phyloP scores from a whole-genome alignment of 2,797 vertebrate species.

The Helicolenus hilgendorfi region DNA sequence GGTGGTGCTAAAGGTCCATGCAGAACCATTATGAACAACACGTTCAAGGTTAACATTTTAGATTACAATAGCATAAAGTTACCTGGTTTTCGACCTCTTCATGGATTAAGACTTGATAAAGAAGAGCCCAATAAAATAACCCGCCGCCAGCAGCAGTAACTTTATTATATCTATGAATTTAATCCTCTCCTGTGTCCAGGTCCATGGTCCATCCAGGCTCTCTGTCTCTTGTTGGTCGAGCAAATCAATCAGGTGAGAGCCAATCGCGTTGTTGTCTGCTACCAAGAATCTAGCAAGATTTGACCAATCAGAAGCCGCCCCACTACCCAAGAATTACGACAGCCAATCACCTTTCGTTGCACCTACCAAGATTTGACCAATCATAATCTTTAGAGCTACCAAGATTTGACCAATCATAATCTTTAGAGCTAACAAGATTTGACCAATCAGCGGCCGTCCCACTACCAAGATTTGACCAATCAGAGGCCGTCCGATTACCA shows the following conservation, averaged over 20 bases:
- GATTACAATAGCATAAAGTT: conserved; percentile 23
- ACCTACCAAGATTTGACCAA: no score
- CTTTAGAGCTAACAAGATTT: no score
- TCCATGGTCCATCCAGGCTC: neutral
- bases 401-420: no score
- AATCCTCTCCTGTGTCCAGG: conserved; percentile 85
- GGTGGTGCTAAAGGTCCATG: conserved; percentile 3
- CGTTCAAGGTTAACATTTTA: neutral
- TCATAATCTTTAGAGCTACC: no score
- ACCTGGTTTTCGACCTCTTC: conserved; percentile 75
- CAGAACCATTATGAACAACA: neutral
- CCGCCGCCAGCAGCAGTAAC: conserved; percentile 79
- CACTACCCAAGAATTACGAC: no score
- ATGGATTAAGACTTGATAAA: conserved; percentile 63
- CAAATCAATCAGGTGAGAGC: no score
- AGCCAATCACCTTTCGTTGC: no score
- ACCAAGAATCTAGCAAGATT: no score
- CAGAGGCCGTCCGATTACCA: rapidly evolving
- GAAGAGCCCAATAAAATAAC: conserved; percentile 87
- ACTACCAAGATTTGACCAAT: no score
- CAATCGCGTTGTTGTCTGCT: no score
- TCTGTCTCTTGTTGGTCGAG: no score
- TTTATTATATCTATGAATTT: conserved; percentile 33
- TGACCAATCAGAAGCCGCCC: no score
- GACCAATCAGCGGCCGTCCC: rapidly evolving